Evolutionary conservation across 2,113 vertebrate species (phyloP), one percentile per base, ranked within the genome.

Genomic region (Phoxinus phoxinus): DNA sequence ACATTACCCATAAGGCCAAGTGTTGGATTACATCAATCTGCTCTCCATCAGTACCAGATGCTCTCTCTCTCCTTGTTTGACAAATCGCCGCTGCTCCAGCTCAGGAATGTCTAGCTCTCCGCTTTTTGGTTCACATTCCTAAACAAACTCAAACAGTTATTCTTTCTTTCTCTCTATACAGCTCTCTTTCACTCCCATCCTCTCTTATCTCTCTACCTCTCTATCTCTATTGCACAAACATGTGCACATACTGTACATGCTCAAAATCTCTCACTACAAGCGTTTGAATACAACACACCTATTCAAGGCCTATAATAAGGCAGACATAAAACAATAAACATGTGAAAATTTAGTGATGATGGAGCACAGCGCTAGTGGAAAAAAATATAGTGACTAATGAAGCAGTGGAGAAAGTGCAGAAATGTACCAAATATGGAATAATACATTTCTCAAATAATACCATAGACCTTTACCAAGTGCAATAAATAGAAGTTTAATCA

Each of bases 41-140:
- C 48, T 83, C 61, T 71, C 63, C 75, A 79, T 85, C 48, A 85
- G 84, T 72, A 85, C 84, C 84, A 85, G 75, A 85, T 85, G 84
- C 84, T 77, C 27, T 53, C 8, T 53, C 8, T 1, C 12, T 63
- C 25, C 53, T 27, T 51, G 41, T 72, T 83, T 72, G 81, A 83
- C 13, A 30, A 37, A 85, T 56, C 44, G 27, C 59, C 67, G 41
- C 27, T 46, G 27, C 46, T 69, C 7, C 32, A 53, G 30, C 63
- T 41, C 61, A 85, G 84, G 84, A 85, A 85, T 85, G 75, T 80
- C 32, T 79, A 48, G 30, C 75, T 48, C 46, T 46, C 78, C 17
- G 17, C 11, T 72, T 83, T 69, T 71, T 25, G 13, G 19, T 58
- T 56, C 48, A 69, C 41, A 71, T 78, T 71, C 75, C 21, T 69